Evolutionary conservation across 2,888 invertebrate genomes (phyloP).

Genomic region (Laspeyria flexula): DNA sequence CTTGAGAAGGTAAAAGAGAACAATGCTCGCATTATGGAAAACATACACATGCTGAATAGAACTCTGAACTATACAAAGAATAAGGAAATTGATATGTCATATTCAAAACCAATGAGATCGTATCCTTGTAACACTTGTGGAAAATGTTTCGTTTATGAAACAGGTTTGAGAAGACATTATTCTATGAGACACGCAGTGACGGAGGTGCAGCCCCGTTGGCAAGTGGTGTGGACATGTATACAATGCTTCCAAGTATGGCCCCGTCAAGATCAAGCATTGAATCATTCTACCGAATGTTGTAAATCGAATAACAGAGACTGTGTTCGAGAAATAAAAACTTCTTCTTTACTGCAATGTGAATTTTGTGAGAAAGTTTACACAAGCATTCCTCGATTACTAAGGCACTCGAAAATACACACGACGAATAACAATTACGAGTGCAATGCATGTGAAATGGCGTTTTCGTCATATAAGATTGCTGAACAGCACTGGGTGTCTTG

Average conservation of each 20-base stretch:
- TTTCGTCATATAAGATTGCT: slow-evolving; percentile 70
- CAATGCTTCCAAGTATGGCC: slow-evolving; percentile 84
- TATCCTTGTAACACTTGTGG: slow-evolving; percentile 77
- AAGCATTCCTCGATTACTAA: slow-evolving; percentile 73
- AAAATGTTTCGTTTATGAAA: slow-evolving; percentile 79
- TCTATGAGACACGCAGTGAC: slow-evolving; percentile 66
- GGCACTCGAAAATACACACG: slow-evolving; percentile 83
- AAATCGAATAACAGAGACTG: slow-evolving; percentile 59
- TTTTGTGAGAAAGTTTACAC: slow-evolving; percentile 81
- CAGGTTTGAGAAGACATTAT: slow-evolving; percentile 75
- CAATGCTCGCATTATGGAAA: slow-evolving; percentile 81
- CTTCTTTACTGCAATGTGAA: slow-evolving; percentile 77
- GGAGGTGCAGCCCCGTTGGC: slow-evolving; percentile 73
- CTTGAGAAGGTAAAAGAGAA: slow-evolving; percentile 79
- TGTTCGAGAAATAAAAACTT: slow-evolving; percentile 77
- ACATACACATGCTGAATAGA: slow-evolving; percentile 77
- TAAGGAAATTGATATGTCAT: slow-evolving; percentile 71
- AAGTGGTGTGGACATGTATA: slow-evolving; percentile 80
- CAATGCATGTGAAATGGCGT: slow-evolving; percentile 75
- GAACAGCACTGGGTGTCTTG: slow-evolving; percentile 77
- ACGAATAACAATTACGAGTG: slow-evolving; percentile 89
- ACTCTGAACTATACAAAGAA: slow-evolving; percentile 78
- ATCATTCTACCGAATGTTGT: slow-evolving; percentile 69
- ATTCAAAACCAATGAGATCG: slow-evolving; percentile 66
- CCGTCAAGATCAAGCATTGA: slow-evolving; percentile 66